Base-by-base conservation (phyloP, 53 echinoderm and acorn worm species). In the Temnopleurus reevesii region DNA sequence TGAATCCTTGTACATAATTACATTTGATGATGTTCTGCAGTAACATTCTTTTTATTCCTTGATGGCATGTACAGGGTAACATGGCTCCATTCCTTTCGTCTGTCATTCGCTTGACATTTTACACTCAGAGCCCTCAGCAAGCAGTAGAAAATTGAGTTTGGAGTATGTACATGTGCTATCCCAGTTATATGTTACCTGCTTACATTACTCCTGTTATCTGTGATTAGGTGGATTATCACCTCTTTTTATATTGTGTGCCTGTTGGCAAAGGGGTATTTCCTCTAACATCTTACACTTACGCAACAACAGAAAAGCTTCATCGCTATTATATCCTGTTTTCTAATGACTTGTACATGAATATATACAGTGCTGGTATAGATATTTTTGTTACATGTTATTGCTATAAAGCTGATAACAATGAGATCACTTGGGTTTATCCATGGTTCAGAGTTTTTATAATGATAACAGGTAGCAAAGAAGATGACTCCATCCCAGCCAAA, bases 1-100 rank as follows among this genome's bases (percentile, higher is more conserved):
- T 53, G 49, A 55, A 53, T 10, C 55, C n/a, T 83, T 31, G 23
- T 19, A 13, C 36, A 12, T 83, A 83, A 83, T 83, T 83, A 35
- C 83, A 53, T 83, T 55, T 83, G 83, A 34, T 51, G 51, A 83
- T 55, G 83, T 83, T 54, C 30, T 55, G 56, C 83, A 38, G 24
- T 21, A 83, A 79, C 51, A 79, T 49, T 49, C 79, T 79, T 51
- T 51, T 46, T 28, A 49, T 79, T 71, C 71, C 36, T 36, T 36
- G 71, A 71, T 38, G 71, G 41, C 71, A 8, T 63, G 63, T 63
- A 31, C 63, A 41, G 71, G 71, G 71, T 71, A 38, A 71, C 66
- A 19, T 2, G 36, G 41, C 71, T 38, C 71, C 71, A 71, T 17
- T 19, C 36, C 21, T 2, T n/a, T 41, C 21, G 13, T 71, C 41